These are phyloP conservation scores for Phoeniculus purpureus DNA, from an alignment of 2,797 vertebrate genomes.

Conservation along the genomic window DNA sequence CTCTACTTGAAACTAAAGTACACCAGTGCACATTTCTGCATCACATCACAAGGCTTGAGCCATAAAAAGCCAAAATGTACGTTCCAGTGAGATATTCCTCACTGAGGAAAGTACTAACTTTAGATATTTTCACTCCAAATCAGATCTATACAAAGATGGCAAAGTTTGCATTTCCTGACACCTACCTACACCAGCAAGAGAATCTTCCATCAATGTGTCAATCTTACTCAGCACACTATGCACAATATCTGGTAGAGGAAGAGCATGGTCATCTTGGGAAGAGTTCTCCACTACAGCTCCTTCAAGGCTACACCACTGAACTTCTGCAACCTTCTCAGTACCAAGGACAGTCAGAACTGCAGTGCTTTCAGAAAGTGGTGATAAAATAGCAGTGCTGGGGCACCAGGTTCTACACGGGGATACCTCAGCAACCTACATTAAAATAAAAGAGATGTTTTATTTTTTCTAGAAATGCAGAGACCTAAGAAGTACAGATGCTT, in stretches of 20 bases:
- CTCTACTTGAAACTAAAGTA: neutral
- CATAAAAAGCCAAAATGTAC: neutral
- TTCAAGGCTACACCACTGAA: constrained; percentile 40
- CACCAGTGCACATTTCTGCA: neutral
- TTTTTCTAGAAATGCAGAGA: neutral
- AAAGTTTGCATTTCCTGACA: neutral
- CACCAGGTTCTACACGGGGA: constrained; percentile 70
- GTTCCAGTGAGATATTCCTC: neutral
- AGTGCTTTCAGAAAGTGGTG: constrained; percentile 79
- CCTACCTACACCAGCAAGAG: constrained; percentile 62
- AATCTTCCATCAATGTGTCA: constrained; percentile 67
- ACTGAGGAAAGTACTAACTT: neutral
- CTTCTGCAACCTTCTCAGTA: constrained; percentile 32
- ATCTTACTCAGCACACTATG: constrained; percentile 80
- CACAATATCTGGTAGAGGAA: constrained; percentile 82
- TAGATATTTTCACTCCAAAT: neutral
- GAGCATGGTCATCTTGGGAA: constrained; percentile 38
- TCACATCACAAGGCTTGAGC: neutral
- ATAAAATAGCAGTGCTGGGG: constrained; percentile 83
- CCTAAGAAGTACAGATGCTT: neutral
- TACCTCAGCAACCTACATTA: constrained; percentile 83
- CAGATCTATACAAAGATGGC: neutral
- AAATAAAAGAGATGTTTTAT: neutral
- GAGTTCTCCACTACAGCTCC: constrained; percentile 17
- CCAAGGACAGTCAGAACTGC: constrained; percentile 84